phyloP scores from a whole-genome alignment of 2,797 vertebrate species.

The Delichon dasypus region DNA sequence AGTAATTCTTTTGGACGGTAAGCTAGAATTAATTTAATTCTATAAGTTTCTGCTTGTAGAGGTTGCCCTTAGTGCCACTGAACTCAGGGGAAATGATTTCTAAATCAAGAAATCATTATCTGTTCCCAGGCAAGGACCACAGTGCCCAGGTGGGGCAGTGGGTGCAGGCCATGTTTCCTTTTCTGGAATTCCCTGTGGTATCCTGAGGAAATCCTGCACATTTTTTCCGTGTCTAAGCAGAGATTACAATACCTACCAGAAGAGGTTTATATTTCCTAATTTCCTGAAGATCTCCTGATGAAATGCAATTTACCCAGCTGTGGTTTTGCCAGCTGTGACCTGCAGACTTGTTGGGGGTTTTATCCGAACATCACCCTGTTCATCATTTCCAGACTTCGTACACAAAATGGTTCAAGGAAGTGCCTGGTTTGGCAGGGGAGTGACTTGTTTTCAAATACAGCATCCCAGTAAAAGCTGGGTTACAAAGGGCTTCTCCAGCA shows the following conservation, averaged over 20 bases:
- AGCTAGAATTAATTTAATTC: background rate
- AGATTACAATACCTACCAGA: background rate
- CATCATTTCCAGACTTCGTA: background rate
- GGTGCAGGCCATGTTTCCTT: background rate
- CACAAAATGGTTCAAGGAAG: background rate
- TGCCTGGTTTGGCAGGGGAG: background rate
- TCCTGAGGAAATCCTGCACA: background rate
- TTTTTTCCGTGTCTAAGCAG: background rate
- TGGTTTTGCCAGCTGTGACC: background rate
- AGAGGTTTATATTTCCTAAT: background rate
- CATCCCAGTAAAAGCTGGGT: background rate
- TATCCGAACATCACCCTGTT: background rate
- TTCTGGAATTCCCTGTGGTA: background rate
- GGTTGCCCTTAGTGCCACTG: background rate
- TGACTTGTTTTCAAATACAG: background rate
- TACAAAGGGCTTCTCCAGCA: background rate
- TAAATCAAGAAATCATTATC: background rate
- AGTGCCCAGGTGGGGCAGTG: background rate
- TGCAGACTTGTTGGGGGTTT: background rate
- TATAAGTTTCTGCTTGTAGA: background rate
- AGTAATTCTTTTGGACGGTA: background rate
- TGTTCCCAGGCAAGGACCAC: background rate
- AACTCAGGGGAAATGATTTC: background rate
- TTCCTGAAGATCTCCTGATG: background rate
- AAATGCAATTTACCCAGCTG: background rate